Evolutionary conservation across 1,140 invertebrate species (phyloP), one percentile per base, ranked within the genome.

Genomic region (Drosophila paulistorum): DNA sequence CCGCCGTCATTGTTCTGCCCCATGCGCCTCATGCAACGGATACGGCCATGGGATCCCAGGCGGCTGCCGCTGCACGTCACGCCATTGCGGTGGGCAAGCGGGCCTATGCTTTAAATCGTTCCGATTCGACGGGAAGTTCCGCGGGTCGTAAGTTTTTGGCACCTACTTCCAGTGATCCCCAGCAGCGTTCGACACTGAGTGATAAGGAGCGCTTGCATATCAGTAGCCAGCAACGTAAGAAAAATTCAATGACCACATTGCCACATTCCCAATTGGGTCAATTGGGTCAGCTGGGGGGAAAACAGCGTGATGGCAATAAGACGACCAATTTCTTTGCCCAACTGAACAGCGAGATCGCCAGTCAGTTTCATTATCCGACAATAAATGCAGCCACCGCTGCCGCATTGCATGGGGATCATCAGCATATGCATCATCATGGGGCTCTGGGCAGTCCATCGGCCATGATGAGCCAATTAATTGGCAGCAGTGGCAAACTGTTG

Each of bases 141-240:
- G 95, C 96, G 2, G 96, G 96, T 0, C 94, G 97, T 66, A 98
- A 98, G 84, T 98, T 96, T 92, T 92, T 98, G 67, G 96, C 97
- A 13, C 97, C 97, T 23, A 97, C 97, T 0, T 92, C 98, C 48
- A 98, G 97, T 51, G 97, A 98, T 93, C 96, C 96, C 23, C 95
- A 96, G 59, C 94, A 95, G 23, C 93, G 96, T 42, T 80, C 82
- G 0, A 91, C 90, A 23, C 57, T 91, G 7, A 93, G 95, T 9
- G 96, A 96, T 60, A 97, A 97, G 91, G 91, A 92, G 68, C 78
- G 91, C 14, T 61, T 91, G n/a, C 85, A 91, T 54, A 91, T 91
- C 33, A 87, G 68, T 58, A 91, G 78, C 35, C 87, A 86, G 55
- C 90, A 91, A 57, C 66, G 91, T 3, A 92, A 92, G 42, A 92